These are phyloP conservation scores for Salvator merianae DNA, from an alignment of 2,113 vertebrate species.

Conservation along the genomic window DNA sequence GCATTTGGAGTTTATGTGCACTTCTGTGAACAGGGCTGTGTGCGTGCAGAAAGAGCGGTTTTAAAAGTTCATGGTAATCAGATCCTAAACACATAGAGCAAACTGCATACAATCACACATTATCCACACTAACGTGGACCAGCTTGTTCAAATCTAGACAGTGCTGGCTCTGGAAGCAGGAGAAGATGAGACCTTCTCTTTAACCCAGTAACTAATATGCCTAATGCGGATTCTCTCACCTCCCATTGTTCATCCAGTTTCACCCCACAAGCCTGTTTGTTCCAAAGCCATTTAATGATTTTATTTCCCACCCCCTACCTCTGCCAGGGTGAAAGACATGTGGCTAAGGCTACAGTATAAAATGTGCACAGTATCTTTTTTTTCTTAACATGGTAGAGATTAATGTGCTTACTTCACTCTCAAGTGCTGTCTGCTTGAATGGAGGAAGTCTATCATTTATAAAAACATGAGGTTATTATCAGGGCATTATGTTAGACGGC, in stretches of 20 bases:
- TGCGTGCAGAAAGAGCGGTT: no score
- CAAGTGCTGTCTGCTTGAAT: slow-evolving; percentile 12
- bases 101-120: no score
- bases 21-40: no score
- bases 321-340: neutral
- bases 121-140: no score
- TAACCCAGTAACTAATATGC: neutral
- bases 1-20: no score
- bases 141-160: no score
- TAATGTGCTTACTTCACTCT: slow-evolving; percentile 16
- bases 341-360: neutral
- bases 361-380: neutral
- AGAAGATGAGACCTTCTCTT: no score
- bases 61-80: no score
- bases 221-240: neutral
- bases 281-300: neutral
- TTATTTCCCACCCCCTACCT: neutral
- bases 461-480: slow-evolving; percentile 1
- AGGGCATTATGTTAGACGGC: neutral
- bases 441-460: slow-evolving; percentile 11
- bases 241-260: neutral
- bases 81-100: no score
- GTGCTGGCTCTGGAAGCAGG: no score
- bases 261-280: neutral
- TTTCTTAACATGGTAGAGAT: neutral